Conservation (phyloP, 2,888 invertebrate genomes). For the Drosophila robusta region DNA sequence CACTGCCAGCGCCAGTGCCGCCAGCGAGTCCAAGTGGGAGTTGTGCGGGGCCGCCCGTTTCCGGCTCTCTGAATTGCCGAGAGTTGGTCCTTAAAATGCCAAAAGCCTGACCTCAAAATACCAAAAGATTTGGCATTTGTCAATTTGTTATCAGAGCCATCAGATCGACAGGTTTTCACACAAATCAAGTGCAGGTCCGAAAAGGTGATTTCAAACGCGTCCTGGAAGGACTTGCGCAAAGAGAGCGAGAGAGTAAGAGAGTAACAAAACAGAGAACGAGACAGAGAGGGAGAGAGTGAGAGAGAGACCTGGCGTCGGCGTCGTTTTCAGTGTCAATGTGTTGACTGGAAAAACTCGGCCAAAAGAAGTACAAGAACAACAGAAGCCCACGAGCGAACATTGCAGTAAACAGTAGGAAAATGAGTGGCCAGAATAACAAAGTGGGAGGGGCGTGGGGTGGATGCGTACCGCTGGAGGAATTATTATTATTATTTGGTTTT, state of each 20-base stretch:
- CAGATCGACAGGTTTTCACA: conserved; percentile 30
- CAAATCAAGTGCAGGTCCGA: conserved; percentile 14
- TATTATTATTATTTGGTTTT: conserved; percentile 68
- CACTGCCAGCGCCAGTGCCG: conserved; percentile 20
- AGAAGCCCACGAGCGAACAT: conserved; percentile 33
- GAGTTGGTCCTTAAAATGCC: conserved; percentile 12
- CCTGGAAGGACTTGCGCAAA: conserved; percentile 58
- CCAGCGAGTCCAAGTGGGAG: not conserved
- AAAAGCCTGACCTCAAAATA: conserved; percentile 26
- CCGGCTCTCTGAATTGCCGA: conserved; percentile 13
- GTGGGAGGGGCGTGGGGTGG: conserved; percentile 10
- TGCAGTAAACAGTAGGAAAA: conserved; percentile 52
- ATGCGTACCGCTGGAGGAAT: conserved; percentile 60
- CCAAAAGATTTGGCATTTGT: conserved; percentile 35
- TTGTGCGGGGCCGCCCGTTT: conserved; percentile 6
- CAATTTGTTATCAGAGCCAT: conserved; percentile 36
- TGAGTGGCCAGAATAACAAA: conserved; percentile 39
- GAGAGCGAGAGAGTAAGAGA: conserved; percentile 21
- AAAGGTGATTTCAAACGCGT: conserved; percentile 24
- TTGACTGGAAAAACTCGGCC: conserved; percentile 57
- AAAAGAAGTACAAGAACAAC: conserved; percentile 32
- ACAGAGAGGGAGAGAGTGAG: conserved; percentile 12
- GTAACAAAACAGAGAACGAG: not conserved
- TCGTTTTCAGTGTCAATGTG: conserved; percentile 55
- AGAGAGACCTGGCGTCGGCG: conserved; percentile 26